These are phyloP conservation scores for Chloroceryle amazona DNA, from an alignment of 2,797 vertebrate species.

Conservation along the genomic window DNA sequence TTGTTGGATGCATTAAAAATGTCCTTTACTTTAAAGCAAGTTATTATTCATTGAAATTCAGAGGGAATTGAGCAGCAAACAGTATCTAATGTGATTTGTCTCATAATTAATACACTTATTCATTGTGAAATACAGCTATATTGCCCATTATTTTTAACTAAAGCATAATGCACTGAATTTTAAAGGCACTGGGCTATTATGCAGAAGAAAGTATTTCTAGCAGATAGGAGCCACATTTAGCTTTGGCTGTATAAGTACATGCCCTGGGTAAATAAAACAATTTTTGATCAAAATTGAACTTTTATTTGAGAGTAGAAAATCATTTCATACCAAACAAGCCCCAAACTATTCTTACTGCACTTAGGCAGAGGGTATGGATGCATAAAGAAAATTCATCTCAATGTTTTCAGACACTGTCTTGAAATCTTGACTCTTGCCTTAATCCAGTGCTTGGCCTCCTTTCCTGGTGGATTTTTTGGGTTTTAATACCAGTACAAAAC, in stretches of 20 bases:
- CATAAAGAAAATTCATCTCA: conserved; percentile 25
- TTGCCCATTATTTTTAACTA: conserved; percentile 63
- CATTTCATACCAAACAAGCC: conserved; percentile 1
- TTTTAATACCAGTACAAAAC: neutral
- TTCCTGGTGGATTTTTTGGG: neutral
- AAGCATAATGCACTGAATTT: conserved; percentile 44
- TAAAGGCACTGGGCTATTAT: conserved; percentile 44
- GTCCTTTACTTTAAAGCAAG: conserved; percentile 46
- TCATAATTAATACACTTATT: conserved; percentile 69
- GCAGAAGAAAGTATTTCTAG: conserved; percentile 22
- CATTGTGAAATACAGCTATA: conserved; percentile 57
- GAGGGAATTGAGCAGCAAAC: conserved; percentile 63
- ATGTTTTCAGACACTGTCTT: conserved; percentile 6
- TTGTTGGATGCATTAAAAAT: conserved; percentile 45
- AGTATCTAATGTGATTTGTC: conserved; percentile 52
- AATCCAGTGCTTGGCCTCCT: neutral
- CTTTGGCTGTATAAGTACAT: neutral
- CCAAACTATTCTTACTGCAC: neutral
- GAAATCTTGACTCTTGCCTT: neutral
- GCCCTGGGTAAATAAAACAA: conserved; percentile 17
- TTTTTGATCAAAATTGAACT: conserved; percentile 19
- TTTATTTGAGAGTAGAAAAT: conserved; percentile 18
- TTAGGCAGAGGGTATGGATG: neutral
- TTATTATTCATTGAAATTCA: conserved; percentile 64
- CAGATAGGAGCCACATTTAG: conserved; percentile 29